Evolutionary conservation across 2,113 vertebrate species (phyloP).

Genomic region (Entomyzon cyanotis): DNA sequence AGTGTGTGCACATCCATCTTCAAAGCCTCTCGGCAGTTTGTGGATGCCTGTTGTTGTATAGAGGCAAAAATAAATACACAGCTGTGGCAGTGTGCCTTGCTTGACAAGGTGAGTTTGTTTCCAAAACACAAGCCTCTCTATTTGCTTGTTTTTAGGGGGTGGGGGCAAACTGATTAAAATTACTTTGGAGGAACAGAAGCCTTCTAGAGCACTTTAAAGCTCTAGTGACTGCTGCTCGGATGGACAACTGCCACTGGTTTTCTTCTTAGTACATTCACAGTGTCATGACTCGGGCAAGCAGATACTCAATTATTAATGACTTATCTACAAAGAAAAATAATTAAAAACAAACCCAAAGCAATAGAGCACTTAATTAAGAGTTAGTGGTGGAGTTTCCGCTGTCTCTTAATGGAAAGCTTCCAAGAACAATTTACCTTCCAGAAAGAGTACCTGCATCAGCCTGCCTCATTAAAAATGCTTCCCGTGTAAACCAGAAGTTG

Average conservation of each 20-base stretch:
- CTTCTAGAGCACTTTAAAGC: neutral
- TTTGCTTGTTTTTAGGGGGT: neutral
- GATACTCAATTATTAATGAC: constrained; percentile 67
- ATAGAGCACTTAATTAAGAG: constrained; percentile 68
- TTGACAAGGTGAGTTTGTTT: neutral
- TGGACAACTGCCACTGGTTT: constrained; percentile 18
- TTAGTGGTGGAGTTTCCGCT: constrained; percentile 33
- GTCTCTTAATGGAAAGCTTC: constrained; percentile 61
- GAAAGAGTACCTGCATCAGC: constrained; percentile 32
- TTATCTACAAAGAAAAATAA: constrained; percentile 68
- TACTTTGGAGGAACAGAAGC: neutral
- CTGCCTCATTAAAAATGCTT: constrained; percentile 39
- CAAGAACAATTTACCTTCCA: constrained; percentile 57
- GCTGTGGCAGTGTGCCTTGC: neutral
- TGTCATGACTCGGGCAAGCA: constrained; percentile 55
- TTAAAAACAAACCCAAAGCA: constrained; percentile 63
- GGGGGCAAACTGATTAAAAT: neutral
- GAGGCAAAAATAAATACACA: neutral
- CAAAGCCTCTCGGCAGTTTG: neutral
- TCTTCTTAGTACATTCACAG: neutral
- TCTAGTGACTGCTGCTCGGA: neutral
- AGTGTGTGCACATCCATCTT: neutral
- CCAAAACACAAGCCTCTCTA: neutral
- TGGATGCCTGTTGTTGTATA: neutral
- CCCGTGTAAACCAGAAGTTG: neutral